A percentile compares a stretch with the other conserved stretches of the same genome.
These are phyloP conservation scores for Erpobdella octoculata DNA, from an alignment of 2,888 invertebrate genomes.

Conservation along the genomic window DNA sequence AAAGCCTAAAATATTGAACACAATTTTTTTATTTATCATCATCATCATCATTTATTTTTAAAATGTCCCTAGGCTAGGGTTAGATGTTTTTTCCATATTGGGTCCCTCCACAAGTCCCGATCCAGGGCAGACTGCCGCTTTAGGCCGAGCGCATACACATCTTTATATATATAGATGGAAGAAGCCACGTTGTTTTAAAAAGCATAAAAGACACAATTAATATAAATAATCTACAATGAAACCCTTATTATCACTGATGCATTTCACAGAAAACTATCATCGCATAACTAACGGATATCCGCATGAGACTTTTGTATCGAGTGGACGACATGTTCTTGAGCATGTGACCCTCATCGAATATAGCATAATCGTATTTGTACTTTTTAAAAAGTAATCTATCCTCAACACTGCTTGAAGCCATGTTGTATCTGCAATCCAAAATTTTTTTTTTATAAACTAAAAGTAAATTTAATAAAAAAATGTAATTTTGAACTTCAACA, in stretches of 20 bases:
- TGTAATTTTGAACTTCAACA: neutral
- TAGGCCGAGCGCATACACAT: too few relatives aligned
- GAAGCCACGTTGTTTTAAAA: too few relatives aligned
- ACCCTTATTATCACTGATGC: too few relatives aligned
- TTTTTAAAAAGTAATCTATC: constrained; percentile 82
- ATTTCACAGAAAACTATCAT: too few relatives aligned
- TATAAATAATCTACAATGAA: neutral
- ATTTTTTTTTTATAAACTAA: neutral
- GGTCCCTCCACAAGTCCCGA: too few relatives aligned
- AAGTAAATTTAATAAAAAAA: neutral
- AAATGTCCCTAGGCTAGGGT: too few relatives aligned
- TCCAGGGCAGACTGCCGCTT: too few relatives aligned
- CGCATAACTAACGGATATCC: constrained; percentile 67
- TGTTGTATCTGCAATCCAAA: constrained; percentile 58
- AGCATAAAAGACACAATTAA: neutral
- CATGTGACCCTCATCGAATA: constrained; percentile 97
- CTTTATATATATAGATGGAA: too few relatives aligned
- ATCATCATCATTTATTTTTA: too few relatives aligned
- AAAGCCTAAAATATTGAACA: too few relatives aligned
- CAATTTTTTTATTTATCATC: too few relatives aligned
- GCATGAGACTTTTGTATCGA: constrained; percentile 77
- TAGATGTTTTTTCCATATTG: too few relatives aligned
- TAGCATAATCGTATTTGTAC: constrained; percentile 73
- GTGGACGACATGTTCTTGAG: constrained; percentile 91
- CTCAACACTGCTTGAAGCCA: constrained; percentile 77